Evolutionary conservation across 2,113 vertebrate species (phyloP), one percentile per base, ranked within the genome.

Genomic region (Sula dactylatra): DNA sequence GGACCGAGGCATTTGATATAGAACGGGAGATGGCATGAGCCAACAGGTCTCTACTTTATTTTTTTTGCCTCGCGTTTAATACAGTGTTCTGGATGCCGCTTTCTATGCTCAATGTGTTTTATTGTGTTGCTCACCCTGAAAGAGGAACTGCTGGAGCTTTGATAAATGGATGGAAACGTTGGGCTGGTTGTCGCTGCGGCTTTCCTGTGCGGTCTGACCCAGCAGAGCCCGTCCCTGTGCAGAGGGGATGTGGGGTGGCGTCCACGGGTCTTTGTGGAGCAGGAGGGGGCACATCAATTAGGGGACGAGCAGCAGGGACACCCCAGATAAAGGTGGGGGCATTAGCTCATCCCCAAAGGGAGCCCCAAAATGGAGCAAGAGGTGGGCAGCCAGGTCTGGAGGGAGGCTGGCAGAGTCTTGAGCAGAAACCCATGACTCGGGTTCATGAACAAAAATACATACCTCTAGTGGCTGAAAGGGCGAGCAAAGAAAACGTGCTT

Each of bases 1-100:
- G 89, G 82, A 71, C 71, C 2, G 10, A 93, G 95, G 94, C 90
- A 34, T 92, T 29, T 93, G 94, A 93, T 90, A 54, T 54, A 69
- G 97, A 95, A 81, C 69, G 49, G 86, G 95, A 80, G 94, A 80
- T 86, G 95, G 95, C 97, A 80, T 81, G 96, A 97, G 96, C 92
- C 96, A 96, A 86, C 97, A 97, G 95, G 94, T 93, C 95, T 81
- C 82, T 73, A 15, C 93, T 95, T 93, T 93, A 67, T 93, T 95
- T 92, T 91, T 93, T 67, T 82, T 71, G 19, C 45, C 79, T 21
- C 3, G 61, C 49, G 16, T 88, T 95, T 94, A 93, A 96, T 96
- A 24, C 91, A 40, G 84, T 29, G 90, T 92, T 94, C 92, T 90
- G 95, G 90, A 29, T 78, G 97, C 90, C 3, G 64, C 94, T 82